Conservation (phyloP, 2,888 invertebrate genomes). For the Sussaba pulchella region DNA sequence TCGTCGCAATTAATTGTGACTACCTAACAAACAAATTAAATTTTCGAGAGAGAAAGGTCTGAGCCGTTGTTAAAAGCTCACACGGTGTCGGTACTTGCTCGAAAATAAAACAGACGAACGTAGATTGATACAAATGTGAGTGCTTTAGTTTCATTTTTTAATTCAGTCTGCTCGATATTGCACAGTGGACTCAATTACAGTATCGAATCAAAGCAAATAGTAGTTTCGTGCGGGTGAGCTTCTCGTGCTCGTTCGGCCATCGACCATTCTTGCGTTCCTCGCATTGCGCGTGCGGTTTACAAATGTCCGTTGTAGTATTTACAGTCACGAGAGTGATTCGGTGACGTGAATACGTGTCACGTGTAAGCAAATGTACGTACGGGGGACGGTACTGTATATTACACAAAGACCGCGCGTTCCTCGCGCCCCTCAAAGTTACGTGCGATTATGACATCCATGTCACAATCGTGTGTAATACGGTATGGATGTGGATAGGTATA, state of each 20-base stretch:
- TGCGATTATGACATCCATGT: slow-evolving; percentile 83
- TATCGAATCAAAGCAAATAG: slow-evolving; percentile 78
- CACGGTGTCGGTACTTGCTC: too few species aligned
- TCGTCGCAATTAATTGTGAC: too few species aligned
- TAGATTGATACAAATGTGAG: too few species aligned
- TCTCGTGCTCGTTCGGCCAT: slow-evolving; percentile 17
- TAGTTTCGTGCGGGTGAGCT: slow-evolving; percentile 73
- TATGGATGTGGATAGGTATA: slow-evolving; percentile 12
- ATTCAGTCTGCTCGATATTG: too few species aligned
- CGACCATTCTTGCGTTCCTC: slow-evolving; percentile 54
- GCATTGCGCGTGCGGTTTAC: slow-evolving; percentile 71
- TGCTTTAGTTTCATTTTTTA: too few species aligned
- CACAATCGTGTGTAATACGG: slow-evolving; percentile 75
- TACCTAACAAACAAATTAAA: too few species aligned
- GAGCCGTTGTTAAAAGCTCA: too few species aligned
- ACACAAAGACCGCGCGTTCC: slow-evolving; percentile 16
- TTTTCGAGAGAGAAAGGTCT: too few species aligned
- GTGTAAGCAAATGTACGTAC: not conserved
- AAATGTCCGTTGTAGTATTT: slow-evolving; percentile 69
- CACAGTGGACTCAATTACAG: slow-evolving; percentile 73
- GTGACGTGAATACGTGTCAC: not conserved
- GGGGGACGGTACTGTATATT: not conserved
- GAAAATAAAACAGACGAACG: too few species aligned
- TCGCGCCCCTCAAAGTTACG: slow-evolving; percentile 74
- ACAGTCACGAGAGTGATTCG: slow-evolving; percentile 17